Percentiles rank a stretch among this genome's conserved stretches.
Conservation (phyloP, 92 coral and sea anemone genomes). For the Bergia puertoricense region DNA sequence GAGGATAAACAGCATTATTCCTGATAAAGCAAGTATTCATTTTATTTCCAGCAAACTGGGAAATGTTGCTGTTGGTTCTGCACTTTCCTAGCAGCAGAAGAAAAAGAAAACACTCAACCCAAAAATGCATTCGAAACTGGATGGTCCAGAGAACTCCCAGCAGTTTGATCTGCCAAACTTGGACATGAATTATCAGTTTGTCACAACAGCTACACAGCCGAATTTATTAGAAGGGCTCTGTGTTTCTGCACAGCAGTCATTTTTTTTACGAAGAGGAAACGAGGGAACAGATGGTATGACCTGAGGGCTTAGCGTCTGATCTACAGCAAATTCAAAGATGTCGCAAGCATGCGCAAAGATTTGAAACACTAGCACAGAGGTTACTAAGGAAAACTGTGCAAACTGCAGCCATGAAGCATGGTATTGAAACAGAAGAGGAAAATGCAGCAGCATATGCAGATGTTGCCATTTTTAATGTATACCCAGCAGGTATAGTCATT, state of each 20-base stretch:
- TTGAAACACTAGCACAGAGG: neutral
- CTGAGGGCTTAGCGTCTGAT: neutral
- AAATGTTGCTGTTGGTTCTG: constrained; percentile 22
- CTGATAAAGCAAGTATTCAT: neutral
- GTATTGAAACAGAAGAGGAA: neutral
- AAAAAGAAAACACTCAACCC: neutral
- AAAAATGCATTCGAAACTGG: constrained; percentile 11
- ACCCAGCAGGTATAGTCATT: neutral
- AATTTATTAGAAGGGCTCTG: constrained; percentile 32
- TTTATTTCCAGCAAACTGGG: neutral
- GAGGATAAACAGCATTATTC: constrained; percentile 25
- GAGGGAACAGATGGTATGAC: constrained; percentile 16
- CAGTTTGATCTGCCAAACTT: constrained; percentile 8
- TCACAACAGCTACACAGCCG: neutral
- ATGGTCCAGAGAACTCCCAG: constrained; percentile 33
- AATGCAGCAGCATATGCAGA: neutral
- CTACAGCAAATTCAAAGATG: constrained; percentile 24
- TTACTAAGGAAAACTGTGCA: neutral
- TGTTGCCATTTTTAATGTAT: neutral
- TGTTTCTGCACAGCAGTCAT: constrained; percentile 9
- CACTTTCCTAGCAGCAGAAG: constrained; percentile 30
- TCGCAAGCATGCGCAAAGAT: neutral
- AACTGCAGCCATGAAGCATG: constrained; percentile 4
- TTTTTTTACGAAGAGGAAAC: constrained; percentile 18
- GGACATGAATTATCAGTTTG: neutral